A percentile compares a stretch with the other conserved stretches of the same genome.
Evolutionary conservation across 2,797 vertebrate species (phyloP).

Genomic region (Acanthis flammea): DNA sequence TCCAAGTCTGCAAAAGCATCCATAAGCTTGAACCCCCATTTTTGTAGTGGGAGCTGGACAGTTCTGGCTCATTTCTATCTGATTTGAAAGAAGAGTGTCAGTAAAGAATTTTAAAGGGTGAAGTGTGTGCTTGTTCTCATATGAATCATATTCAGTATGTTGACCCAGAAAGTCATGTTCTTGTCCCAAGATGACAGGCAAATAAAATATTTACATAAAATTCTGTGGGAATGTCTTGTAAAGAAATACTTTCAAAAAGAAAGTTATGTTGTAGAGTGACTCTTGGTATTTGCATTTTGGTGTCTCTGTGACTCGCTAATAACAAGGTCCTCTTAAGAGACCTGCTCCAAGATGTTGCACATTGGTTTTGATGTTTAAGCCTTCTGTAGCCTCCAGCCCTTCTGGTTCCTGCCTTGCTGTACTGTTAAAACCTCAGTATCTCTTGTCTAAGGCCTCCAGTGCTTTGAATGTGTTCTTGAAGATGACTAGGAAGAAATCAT

Average conservation of each 20-base stretch:
- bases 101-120: not conserved
- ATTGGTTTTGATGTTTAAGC: not conserved
- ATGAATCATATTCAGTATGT: not conserved
- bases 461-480: not conserved
- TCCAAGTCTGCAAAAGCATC: not conserved
- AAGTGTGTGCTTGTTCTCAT: not conserved
- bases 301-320: not conserved
- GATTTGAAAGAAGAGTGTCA: not conserved
- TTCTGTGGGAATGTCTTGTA: not conserved
- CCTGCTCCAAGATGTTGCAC: not conserved
- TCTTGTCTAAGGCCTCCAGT: not conserved
- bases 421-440: not conserved
- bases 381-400: not conserved
- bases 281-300: not conserved
- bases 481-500: fast-evolving
- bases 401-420: not conserved
- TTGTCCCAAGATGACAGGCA: not conserved
- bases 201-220: constrained; percentile 39
- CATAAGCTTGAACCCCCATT: not conserved
- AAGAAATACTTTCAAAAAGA: not conserved
- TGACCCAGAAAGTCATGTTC: not conserved
- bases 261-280: not conserved
- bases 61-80: not conserved
- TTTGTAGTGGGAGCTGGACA: not conserved
- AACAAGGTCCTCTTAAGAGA: not conserved